Percentiles rank a stretch among this genome's conserved stretches.
phyloP scores from a whole-genome alignment of 2,113 vertebrate species.

The Dipodomys merriami region DNA sequence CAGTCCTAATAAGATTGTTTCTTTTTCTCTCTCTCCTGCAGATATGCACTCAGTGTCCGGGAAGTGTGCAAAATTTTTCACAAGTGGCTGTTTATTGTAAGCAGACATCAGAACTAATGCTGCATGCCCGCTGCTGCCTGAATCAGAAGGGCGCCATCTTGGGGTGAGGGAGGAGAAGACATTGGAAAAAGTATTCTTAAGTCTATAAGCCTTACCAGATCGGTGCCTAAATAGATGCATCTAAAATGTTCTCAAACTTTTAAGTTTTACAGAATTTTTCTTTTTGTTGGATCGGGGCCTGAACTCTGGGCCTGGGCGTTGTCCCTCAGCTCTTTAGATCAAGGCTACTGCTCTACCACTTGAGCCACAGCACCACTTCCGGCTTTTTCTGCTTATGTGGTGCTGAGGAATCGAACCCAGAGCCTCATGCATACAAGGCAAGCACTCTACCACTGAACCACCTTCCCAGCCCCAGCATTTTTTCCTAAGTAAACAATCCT shows the following conservation, averaged over 20 bases:
- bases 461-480: neutral
- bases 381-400: no score
- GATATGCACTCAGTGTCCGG: conserved; percentile 77
- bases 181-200: neutral
- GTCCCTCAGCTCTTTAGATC: no score
- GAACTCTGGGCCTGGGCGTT: no score
- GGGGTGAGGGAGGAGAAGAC: conserved; percentile 77
- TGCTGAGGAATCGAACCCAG: no score
- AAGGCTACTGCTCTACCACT: no score
- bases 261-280: neutral
- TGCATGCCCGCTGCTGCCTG: conserved; percentile 78
- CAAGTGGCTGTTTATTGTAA: conserved; percentile 71
- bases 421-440: no score
- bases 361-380: no score
- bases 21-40: conserved; percentile 53
- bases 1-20: conserved; percentile 2
- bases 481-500: neutral
- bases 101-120: neutral
- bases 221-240: neutral
- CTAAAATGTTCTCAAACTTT: conserved; percentile 20
- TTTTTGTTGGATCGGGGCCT: no score
- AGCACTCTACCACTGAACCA: no score
- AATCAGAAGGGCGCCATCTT: conserved; percentile 69
- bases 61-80: conserved; percentile 62
- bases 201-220: neutral